Evolutionary conservation across 1,140 invertebrate genomes (phyloP).

Genomic region (Aphelinus certus): DNA sequence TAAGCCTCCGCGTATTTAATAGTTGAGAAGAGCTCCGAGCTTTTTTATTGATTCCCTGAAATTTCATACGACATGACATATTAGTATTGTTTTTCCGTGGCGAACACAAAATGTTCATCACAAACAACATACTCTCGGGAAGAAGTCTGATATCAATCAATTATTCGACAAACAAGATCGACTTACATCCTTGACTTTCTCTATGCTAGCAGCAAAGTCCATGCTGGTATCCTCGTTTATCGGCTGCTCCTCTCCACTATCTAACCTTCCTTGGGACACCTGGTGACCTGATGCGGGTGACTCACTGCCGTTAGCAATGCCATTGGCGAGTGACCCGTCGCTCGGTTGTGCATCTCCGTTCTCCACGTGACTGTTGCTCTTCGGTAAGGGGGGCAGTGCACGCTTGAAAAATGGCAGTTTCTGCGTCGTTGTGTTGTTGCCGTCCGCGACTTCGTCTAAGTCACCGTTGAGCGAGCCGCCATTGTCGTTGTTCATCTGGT

Average conservation of each 20-base stretch:
- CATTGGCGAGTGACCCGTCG: conserved; percentile 54
- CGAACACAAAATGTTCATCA: no score
- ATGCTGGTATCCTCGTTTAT: conserved; percentile 68
- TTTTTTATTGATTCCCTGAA: no score
- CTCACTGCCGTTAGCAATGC: conserved; percentile 36
- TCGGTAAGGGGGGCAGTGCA: conserved; percentile 83
- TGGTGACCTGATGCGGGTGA: conserved; percentile 45
- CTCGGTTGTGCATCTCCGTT: conserved; percentile 49
- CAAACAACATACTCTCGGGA: no score
- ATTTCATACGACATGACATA: no score
- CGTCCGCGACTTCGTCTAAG: conserved; percentile 39
- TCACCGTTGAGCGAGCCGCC: conserved; percentile 18
- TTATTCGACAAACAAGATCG: neutral
- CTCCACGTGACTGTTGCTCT: conserved; percentile 62
- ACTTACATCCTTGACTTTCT: conserved; percentile 93
- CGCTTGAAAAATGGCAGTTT: conserved; percentile 72
- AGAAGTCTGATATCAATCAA: no score
- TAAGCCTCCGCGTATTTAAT: no score
- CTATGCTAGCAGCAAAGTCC: conserved; percentile 91
- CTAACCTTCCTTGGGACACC: conserved; percentile 34
- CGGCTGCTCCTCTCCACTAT: conserved; percentile 60
- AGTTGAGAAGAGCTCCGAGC: no score
- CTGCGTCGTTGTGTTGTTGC: conserved; percentile 51
- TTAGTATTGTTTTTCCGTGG: no score
- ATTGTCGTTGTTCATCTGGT: conserved; percentile 35